These are phyloP conservation scores for Chanos chanos DNA, from an alignment of 2,797 vertebrate genomes.

Conservation along the genomic window DNA sequence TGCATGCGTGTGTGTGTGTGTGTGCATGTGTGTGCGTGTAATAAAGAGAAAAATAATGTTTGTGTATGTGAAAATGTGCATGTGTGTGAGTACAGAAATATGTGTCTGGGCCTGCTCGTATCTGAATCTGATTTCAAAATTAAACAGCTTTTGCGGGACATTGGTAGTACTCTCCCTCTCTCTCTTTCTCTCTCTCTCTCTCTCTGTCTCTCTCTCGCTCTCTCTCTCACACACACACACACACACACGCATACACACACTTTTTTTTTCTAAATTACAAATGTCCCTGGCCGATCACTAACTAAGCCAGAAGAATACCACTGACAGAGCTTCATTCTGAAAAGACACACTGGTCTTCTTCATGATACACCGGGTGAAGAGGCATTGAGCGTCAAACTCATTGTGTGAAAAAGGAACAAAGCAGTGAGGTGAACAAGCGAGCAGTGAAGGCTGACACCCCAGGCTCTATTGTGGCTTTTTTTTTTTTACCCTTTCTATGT, in stretches of 20 bases:
- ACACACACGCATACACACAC: neutral
- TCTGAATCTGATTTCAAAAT: no score
- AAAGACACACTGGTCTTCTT: slow-evolving; percentile 33
- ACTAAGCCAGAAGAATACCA: slow-evolving; percentile 30
- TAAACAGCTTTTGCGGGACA: no score
- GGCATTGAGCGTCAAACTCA: slow-evolving; percentile 32
- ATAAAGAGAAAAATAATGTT: no score
- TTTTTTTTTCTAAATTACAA: neutral
- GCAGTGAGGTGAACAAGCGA: slow-evolving; percentile 29
- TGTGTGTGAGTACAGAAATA: no score
- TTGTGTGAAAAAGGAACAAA: slow-evolving; percentile 41
- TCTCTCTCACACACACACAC: neutral
- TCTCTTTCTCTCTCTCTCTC: neutral
- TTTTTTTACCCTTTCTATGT: no score
- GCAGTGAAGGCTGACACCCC: slow-evolving; percentile 17
- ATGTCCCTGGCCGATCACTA: slow-evolving; percentile 27
- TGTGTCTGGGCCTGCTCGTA: no score
- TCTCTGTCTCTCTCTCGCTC: neutral
- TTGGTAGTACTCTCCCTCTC: no score
- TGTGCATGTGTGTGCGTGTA: no score
- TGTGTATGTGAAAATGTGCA: no score
- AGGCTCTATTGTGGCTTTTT: slow-evolving; percentile 17
- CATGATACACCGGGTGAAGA: slow-evolving; percentile 25
- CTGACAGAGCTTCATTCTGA: slow-evolving; percentile 32
- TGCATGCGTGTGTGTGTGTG: no score